Percentiles rank a stretch among this genome's conserved stretches.
Evolutionary conservation across 2,888 invertebrate genomes (phyloP).

Genomic region (Chrysolina oricalcia): DNA sequence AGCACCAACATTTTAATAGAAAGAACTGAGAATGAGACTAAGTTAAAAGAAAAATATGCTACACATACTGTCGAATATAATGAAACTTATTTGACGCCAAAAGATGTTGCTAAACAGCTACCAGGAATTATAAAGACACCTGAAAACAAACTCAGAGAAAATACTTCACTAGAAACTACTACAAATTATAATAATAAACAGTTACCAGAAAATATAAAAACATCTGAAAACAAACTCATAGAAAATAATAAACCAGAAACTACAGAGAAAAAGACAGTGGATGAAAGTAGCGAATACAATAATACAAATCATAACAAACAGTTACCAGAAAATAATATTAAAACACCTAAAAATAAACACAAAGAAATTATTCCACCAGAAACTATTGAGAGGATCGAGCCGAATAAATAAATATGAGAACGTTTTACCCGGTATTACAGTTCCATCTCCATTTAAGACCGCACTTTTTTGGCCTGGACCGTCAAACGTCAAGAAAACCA

Average conservation of each 20-base stretch:
- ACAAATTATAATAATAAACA: constrained; percentile 1
- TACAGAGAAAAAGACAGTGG: constrained; percentile 1
- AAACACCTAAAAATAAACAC: background rate
- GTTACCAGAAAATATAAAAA: constrained; percentile 1
- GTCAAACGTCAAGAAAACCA: background rate
- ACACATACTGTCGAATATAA: background rate
- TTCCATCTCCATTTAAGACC: background rate
- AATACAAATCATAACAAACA: background rate
- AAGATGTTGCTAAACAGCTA: background rate
- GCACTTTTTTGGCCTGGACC: background rate
- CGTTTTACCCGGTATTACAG: background rate
- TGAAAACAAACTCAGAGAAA: no score
- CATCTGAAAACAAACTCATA: no score
- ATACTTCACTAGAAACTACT: no score
- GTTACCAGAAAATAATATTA: no score
- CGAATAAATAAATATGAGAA: no score
- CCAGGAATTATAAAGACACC: background rate
- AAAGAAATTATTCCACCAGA: background rate
- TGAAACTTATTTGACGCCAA: constrained; percentile 1
- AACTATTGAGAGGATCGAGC: no score
- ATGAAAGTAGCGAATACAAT: constrained; percentile 1
- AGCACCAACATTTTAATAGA: constrained; percentile 1
- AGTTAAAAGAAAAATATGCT: background rate
- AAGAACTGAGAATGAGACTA: constrained; percentile 1
- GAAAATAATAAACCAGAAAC: constrained; percentile 1